Percentiles rank a stretch among this genome's conserved stretches.
phyloP scores from a whole-genome alignment of 2,113 vertebrate genomes.

The Mesoclemmys tuberculata region DNA sequence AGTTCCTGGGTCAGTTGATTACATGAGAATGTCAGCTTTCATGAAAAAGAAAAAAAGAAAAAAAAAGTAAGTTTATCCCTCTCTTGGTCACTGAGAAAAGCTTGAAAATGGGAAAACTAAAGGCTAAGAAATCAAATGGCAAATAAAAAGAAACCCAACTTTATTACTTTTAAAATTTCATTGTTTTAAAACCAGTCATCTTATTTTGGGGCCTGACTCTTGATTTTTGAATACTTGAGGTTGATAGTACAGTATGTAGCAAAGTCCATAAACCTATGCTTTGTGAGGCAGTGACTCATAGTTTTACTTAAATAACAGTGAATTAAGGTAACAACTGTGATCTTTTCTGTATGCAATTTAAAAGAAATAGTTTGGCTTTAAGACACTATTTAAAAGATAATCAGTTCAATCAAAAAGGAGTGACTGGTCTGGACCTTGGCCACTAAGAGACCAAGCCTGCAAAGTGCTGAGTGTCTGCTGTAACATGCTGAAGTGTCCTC shows the following conservation, averaged over 20 bases:
- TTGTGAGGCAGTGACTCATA: accelerated
- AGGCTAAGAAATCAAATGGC: background rate
- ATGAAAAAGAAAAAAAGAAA: background rate
- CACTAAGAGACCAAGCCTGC: background rate
- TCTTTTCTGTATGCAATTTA: background rate
- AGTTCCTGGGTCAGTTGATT: background rate
- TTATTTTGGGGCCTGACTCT: background rate
- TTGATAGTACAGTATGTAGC: background rate
- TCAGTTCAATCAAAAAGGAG: background rate
- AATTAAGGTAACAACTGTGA: background rate
- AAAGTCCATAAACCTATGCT: background rate
- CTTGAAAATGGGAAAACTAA: background rate
- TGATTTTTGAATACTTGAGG: background rate
- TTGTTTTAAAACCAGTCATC: background rate
- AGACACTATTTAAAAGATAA: background rate
- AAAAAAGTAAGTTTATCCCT: background rate
- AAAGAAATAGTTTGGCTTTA: background rate
- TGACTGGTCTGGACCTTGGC: background rate
- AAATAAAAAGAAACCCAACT: background rate
- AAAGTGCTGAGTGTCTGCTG: background rate
- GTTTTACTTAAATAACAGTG: background rate
- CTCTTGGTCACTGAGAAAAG: background rate
- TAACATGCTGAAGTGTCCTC: background rate
- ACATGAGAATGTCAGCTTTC: background rate
- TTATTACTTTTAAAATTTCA: background rate